Conservation (phyloP, 2,888 invertebrate species). For the Anthoptus insignis region DNA sequence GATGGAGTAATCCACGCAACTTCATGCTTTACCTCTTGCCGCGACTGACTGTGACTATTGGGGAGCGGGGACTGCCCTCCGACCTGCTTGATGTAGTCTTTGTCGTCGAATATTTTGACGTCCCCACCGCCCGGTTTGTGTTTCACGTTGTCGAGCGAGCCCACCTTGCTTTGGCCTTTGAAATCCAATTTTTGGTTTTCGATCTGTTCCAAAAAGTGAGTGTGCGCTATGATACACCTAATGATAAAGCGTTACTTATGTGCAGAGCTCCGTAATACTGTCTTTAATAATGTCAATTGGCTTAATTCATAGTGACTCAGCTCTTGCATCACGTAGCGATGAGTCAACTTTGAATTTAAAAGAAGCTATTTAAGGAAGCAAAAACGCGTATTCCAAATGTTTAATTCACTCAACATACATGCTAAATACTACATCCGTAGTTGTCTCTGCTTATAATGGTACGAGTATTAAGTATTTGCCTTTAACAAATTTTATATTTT, state of each 20-base stretch:
- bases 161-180: constrained; percentile 97
- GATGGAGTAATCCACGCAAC: constrained; percentile 43
- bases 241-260: constrained; percentile 31
- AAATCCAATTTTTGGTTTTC: constrained; percentile 97
- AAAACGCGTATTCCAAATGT: not conserved
- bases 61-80: constrained; percentile 77
- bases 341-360: not conserved
- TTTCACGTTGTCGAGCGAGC: constrained; percentile 96
- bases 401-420: no score
- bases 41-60: constrained; percentile 71
- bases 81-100: constrained; percentile 95
- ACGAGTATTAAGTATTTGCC: no score
- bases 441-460: no score
- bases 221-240: constrained; percentile 62
- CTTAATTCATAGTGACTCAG: not conserved
- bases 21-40: constrained; percentile 82
- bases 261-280: constrained; percentile 30
- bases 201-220: constrained; percentile 89
- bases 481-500: no score
- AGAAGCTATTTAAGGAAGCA: not conserved
- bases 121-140: constrained; percentile 98
- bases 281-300: not conserved
- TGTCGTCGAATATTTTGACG: constrained; percentile 97
- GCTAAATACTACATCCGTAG: no score
- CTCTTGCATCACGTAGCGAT: not conserved